A percentile compares a stretch with the other conserved stretches of the same genome.
phyloP scores from a whole-genome alignment of 2,797 vertebrate species.

The Sebastes matsubarae region DNA sequence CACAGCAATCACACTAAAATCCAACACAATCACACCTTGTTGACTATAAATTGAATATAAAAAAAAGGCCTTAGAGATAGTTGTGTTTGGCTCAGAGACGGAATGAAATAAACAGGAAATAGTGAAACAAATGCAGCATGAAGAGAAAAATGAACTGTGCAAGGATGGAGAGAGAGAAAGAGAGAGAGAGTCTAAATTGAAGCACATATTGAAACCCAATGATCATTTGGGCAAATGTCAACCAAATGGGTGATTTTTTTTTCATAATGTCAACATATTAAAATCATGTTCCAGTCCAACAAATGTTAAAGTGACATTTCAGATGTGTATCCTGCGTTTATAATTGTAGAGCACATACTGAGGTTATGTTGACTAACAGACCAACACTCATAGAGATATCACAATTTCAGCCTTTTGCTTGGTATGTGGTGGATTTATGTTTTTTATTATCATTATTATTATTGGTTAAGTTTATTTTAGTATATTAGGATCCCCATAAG shows the following conservation, averaged over 20 bases:
- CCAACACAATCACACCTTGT: not conserved
- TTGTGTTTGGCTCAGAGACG: no score
- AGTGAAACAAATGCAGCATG: not conserved
- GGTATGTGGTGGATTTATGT: not conserved
- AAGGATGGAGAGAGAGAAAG: not conserved
- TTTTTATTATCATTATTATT: not conserved
- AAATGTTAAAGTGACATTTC: constrained; percentile 63
- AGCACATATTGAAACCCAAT: constrained; percentile 20
- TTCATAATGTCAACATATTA: no score
- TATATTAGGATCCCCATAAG: no score
- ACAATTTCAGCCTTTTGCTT: not conserved
- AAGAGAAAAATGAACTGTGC: not conserved
- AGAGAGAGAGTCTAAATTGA: not conserved
- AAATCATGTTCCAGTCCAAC: constrained; percentile 13
- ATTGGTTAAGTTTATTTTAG: not conserved
- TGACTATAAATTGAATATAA: not conserved
- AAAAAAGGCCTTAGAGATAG: no score
- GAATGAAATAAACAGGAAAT: not conserved
- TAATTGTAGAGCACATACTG: not conserved
- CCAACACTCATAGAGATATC: not conserved
- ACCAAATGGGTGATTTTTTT: no score
- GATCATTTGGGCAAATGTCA: not conserved
- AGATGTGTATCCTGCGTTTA: constrained; percentile 1
- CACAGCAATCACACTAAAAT: not conserved
- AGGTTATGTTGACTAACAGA: constrained; percentile 10